phyloP scores from a whole-genome alignment of 2,113 vertebrate genomes.

The Parotia lawesii region DNA sequence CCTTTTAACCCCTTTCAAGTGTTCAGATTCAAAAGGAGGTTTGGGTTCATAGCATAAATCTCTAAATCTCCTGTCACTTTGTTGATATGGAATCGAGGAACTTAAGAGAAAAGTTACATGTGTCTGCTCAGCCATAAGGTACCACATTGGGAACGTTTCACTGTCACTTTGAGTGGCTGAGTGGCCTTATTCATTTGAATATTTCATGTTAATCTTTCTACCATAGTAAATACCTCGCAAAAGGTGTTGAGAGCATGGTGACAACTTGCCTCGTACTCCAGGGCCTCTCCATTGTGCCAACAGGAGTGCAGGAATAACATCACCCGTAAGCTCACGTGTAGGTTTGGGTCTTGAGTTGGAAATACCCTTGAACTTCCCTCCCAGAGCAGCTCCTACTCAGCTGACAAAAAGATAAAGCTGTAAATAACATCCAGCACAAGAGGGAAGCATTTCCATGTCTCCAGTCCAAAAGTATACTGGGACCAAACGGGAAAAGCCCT shows the following conservation, averaged over 20 bases:
- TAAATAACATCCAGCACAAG: neutral
- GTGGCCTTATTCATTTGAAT: neutral
- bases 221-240: neutral
- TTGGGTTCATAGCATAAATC: neutral
- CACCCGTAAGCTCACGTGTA: neutral
- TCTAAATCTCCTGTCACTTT: neutral
- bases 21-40: neutral
- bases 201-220: neutral
- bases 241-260: neutral
- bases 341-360: neutral
- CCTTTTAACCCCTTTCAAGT: neutral
- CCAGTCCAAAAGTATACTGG: neutral
- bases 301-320: neutral
- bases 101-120: neutral
- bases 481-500: neutral
- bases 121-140: neutral
- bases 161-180: neutral
- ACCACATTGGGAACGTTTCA: neutral
- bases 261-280: neutral
- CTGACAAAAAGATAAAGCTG: neutral
- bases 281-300: neutral
- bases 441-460: neutral
- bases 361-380: neutral
- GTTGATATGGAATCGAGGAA: neutral
- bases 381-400: neutral